Percentiles rank a stretch among this genome's conserved stretches.
phyloP scores from a whole-genome alignment of 2,797 vertebrate genomes.

The Urophycis tenuis region DNA sequence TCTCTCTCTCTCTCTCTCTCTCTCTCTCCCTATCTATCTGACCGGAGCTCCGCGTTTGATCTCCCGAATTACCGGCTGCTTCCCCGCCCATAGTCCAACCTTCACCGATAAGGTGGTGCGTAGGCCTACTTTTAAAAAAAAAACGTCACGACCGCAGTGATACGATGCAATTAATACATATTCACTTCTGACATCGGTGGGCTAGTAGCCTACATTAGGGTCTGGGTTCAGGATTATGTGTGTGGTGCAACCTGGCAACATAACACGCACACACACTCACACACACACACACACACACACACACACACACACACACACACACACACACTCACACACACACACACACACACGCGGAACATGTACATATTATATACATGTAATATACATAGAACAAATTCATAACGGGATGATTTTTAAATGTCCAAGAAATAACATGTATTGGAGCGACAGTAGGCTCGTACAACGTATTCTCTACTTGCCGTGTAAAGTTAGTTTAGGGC shows the following conservation, averaged over 20 bases:
- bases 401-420: not conserved
- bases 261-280: not conserved
- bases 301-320: not conserved
- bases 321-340: not conserved
- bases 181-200: too few species aligned
- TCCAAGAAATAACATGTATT: too few species aligned
- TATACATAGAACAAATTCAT: not conserved
- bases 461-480: too few species aligned
- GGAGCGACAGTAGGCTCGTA: too few species aligned
- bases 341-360: not conserved
- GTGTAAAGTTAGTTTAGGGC: constrained; percentile 20
- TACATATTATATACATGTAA: not conserved
- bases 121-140: not conserved
- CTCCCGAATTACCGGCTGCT: not conserved
- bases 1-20: not conserved
- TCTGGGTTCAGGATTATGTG: too few species aligned
- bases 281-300: not conserved
- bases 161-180: too few species aligned
- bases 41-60: not conserved
- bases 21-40: not conserved
- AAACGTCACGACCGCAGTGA: too few species aligned
- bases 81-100: not conserved
- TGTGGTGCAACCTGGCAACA: not conserved
- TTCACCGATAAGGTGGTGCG: too few species aligned
- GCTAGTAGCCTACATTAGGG: too few species aligned